Evolutionary conservation across 2,888 invertebrate species (phyloP).

Genomic region (Chrysolina oricalcia): DNA sequence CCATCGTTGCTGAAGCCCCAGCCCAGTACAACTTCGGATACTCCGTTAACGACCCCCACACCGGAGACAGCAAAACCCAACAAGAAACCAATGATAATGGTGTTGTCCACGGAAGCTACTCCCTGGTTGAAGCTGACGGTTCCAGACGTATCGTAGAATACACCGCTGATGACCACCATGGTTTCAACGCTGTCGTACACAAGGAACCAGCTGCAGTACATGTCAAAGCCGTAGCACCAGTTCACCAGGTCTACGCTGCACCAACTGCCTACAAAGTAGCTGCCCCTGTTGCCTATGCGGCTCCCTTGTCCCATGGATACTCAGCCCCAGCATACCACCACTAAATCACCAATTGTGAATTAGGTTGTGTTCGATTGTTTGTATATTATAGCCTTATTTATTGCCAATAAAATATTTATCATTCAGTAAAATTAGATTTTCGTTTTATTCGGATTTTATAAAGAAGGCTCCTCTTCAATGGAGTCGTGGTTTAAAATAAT

Average conservation of each 20-base stretch:
- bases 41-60: constrained; percentile 63
- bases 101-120: constrained; percentile 73
- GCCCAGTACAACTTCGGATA: constrained; percentile 61
- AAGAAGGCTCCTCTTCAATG: too few relatives aligned
- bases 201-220: constrained; percentile 65
- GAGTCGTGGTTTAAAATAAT: too few relatives aligned
- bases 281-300: constrained; percentile 47
- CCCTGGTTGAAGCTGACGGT: constrained; percentile 74
- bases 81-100: constrained; percentile 77
- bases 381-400: constrained; percentile 9
- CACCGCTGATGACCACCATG: constrained; percentile 73
- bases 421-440: background rate
- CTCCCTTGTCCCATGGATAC: constrained; percentile 22
- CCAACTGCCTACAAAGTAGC: constrained; percentile 47
- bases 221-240: constrained; percentile 54
- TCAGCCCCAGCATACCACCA: constrained; percentile 21
- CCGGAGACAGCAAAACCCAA: constrained; percentile 75
- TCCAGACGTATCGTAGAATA: constrained; percentile 73
- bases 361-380: background rate
- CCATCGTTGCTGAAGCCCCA: constrained; percentile 57
- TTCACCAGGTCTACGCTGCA: background rate
- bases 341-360: background rate
- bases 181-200: constrained; percentile 74
- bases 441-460: too few relatives aligned
- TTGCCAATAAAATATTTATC: background rate